Conservation (phyloP, 2,888 invertebrate species). For the Drosophila tanythrix region DNA sequence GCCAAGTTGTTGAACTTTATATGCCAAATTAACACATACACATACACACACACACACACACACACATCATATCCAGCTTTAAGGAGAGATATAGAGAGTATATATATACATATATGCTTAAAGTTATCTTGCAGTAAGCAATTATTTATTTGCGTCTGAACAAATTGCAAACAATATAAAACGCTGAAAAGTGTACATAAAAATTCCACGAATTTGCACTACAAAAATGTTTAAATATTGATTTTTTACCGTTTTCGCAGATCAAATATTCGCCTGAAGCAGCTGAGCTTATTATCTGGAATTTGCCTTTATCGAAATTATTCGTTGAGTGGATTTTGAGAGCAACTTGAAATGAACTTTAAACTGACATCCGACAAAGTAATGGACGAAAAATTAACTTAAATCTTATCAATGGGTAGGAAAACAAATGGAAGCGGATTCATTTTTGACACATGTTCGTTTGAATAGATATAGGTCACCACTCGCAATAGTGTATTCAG, state of each 20-base stretch:
- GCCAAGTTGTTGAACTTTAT: conserved; percentile 56
- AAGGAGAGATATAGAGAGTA: neutral
- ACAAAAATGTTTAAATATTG: conserved; percentile 19
- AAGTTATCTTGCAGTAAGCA: conserved; percentile 41
- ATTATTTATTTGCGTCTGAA: conserved; percentile 50
- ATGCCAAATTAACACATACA: conserved; percentile 40
- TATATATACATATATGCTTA: conserved; percentile 14
- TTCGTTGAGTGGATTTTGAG: neutral
- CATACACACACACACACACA: conserved; percentile 22
- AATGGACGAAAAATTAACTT: neutral
- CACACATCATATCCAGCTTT: conserved; percentile 26
- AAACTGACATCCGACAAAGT: neutral
- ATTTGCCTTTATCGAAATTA: neutral
- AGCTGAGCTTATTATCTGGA: conserved; percentile 2
- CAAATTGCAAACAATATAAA: conserved; percentile 9
- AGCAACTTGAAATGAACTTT: neutral
- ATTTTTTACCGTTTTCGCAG: conserved; percentile 14
- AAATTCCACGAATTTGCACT: conserved; percentile 30
- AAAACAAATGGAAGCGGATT: neutral
- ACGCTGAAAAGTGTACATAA: conserved; percentile 13
- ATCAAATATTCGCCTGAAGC: conserved; percentile 24
- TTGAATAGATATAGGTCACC: neutral
- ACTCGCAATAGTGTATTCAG: neutral
- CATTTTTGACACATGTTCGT: neutral
- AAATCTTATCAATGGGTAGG: neutral